A percentile compares a stretch with the other conserved stretches of the same genome.
phyloP scores from a whole-genome alignment of 2,113 vertebrate species.

The Ancistrus triradiatus region DNA sequence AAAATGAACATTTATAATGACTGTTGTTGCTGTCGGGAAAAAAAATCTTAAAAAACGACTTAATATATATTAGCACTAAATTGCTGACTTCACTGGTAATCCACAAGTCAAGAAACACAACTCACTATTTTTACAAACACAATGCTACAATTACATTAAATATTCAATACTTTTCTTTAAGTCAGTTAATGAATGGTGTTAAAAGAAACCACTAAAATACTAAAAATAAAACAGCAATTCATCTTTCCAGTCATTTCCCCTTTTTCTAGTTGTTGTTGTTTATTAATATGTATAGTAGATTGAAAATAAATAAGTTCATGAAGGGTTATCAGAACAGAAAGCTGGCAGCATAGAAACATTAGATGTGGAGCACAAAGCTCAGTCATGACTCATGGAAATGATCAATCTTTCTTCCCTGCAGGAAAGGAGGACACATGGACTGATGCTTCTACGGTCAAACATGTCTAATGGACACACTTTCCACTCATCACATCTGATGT shows the following conservation, averaged over 20 bases:
- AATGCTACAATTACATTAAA: conserved; percentile 84
- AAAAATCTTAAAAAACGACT: conserved; percentile 64
- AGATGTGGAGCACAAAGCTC: conserved; percentile 67
- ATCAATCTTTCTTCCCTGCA: conserved; percentile 38
- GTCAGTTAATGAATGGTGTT: conserved; percentile 82
- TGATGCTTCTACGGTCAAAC: conserved; percentile 32
- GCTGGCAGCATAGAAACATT: conserved; percentile 76
- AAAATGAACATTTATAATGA: conserved; percentile 87
- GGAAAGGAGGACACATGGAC: conserved; percentile 36
- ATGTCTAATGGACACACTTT: conserved; percentile 41
- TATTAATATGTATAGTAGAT: conserved; percentile 72
- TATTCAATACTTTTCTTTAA: conserved; percentile 80
- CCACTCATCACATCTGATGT: conserved; percentile 38
- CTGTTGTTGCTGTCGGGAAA: conserved; percentile 79
- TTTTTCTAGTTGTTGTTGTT: conserved; percentile 70
- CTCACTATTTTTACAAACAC: conserved; percentile 83
- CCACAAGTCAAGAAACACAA: conserved; percentile 83
- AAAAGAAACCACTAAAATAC: conserved; percentile 81
- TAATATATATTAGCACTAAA: conserved; percentile 83
- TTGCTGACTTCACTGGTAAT: conserved; percentile 82
- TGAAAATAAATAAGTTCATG: conserved; percentile 78
- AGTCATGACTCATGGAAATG: conserved; percentile 60
- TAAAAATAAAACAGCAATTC: conserved; percentile 77
- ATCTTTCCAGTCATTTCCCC: conserved; percentile 79
- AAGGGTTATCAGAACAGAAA: conserved; percentile 70